These are phyloP conservation scores for Spizaetus ornatus DNA, from an alignment of 2,113 vertebrate species.

Conservation along the genomic window DNA sequence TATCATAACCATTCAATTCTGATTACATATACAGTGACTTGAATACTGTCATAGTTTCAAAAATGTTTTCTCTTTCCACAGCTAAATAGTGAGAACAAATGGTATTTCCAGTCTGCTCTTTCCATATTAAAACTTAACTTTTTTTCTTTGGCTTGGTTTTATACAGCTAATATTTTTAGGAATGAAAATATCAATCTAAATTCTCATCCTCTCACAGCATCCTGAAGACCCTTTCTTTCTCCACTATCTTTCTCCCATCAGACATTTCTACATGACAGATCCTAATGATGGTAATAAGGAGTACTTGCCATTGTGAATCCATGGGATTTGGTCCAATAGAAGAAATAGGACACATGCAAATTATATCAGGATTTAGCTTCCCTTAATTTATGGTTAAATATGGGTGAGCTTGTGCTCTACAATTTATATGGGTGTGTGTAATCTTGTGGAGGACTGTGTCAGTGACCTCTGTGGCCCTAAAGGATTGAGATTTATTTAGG, in stretches of 20 bases:
- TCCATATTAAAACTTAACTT: background rate
- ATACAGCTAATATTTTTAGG: background rate
- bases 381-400: background rate
- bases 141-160: background rate
- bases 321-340: background rate
- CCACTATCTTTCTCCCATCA: background rate
- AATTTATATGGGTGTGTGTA: background rate
- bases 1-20: background rate
- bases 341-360: background rate
- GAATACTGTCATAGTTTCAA: background rate
- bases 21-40: background rate
- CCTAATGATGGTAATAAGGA: background rate
- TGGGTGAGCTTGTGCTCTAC: background rate
- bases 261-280: background rate
- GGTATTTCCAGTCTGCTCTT: background rate
- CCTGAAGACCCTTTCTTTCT: background rate
- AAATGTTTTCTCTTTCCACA: background rate
- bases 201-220: background rate
- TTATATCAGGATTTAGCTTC: background rate
- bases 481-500: background rate
- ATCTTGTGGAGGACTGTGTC: background rate
- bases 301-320: background rate
- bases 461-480: background rate
- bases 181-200: background rate
- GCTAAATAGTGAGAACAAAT: background rate